Evolutionary conservation across 1,140 invertebrate genomes (phyloP).

Genomic region (Teleogryllus occipitalis): DNA sequence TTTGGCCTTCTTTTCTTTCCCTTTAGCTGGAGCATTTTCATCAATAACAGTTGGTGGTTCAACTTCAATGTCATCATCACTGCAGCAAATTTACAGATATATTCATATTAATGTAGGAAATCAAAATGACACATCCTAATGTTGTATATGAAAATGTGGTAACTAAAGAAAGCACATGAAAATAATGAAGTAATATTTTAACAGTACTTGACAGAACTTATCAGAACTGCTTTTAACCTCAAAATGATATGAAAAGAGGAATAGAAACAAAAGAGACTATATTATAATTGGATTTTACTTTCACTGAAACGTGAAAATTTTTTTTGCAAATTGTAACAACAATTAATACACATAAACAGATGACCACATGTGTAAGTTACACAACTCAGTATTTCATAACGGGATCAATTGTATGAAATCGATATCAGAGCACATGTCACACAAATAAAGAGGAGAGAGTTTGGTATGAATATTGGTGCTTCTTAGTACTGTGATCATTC

Average conservation of each 20-base stretch:
- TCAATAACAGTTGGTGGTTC: slow-evolving; percentile 12
- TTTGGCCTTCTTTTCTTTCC: slow-evolving; percentile 23
- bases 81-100: slow-evolving; percentile 29
- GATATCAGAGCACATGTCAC: slow-evolving; percentile 20
- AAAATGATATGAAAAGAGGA: too few relatives aligned
- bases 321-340: slow-evolving; percentile 21
- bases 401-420: slow-evolving; percentile 17
- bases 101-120: too few relatives aligned
- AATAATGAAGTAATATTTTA: too few relatives aligned
- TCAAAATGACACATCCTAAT: too few relatives aligned
- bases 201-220: too few relatives aligned
- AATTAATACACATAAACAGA: not conserved
- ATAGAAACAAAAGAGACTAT: too few relatives aligned
- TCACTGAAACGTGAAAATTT: not conserved
- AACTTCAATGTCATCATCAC: slow-evolving; percentile 33
- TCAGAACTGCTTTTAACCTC: too few relatives aligned
- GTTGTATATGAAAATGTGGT: too few relatives aligned
- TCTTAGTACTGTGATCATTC: slow-evolving; percentile 12
- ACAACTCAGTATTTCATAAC: not conserved
- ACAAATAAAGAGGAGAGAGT: too few relatives aligned
- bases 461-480: too few relatives aligned
- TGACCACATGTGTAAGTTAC: not conserved
- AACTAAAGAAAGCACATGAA: too few relatives aligned
- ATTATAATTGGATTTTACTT: too few relatives aligned
- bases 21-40: slow-evolving; percentile 17